Conservation (phyloP, 2,113 vertebrate species). For the Rostratula benghalensis region DNA sequence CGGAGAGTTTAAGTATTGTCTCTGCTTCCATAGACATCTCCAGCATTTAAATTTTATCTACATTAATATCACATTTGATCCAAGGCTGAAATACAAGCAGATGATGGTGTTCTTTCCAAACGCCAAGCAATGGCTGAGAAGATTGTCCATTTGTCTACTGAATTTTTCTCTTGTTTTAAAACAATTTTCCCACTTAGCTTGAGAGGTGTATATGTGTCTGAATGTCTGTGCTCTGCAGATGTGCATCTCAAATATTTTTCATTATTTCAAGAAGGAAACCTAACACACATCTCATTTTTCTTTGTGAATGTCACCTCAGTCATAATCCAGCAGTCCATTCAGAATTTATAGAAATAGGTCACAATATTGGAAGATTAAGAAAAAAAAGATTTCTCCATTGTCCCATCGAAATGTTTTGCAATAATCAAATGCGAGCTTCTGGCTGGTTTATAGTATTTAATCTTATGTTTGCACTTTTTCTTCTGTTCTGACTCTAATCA, state of each 20-base stretch:
- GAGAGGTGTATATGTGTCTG: not conserved
- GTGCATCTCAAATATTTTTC: not conserved
- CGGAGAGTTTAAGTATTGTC: not conserved
- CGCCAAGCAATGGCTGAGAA: not conserved
- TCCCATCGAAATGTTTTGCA: not conserved
- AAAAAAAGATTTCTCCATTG: not conserved
- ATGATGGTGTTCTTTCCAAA: not conserved
- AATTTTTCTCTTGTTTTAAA: not conserved
- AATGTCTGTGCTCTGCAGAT: not conserved
- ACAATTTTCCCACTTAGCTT: not conserved
- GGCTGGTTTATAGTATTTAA: not conserved
- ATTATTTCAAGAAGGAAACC: not conserved
- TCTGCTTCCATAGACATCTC: not conserved
- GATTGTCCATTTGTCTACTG: not conserved
- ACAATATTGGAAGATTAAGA: not conserved
- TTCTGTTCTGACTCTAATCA: not conserved
- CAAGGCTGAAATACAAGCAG: not conserved
- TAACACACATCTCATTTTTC: not conserved
- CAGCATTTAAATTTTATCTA: not conserved
- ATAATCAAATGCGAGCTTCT: not conserved
- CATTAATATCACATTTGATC: not conserved
- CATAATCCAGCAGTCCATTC: not conserved
- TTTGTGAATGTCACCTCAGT: not conserved
- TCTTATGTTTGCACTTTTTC: not conserved
- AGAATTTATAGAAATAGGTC: not conserved